phyloP scores from a whole-genome alignment of 64 coral and sea anemone species.

The Hydrozoanthus tunicans region DNA sequence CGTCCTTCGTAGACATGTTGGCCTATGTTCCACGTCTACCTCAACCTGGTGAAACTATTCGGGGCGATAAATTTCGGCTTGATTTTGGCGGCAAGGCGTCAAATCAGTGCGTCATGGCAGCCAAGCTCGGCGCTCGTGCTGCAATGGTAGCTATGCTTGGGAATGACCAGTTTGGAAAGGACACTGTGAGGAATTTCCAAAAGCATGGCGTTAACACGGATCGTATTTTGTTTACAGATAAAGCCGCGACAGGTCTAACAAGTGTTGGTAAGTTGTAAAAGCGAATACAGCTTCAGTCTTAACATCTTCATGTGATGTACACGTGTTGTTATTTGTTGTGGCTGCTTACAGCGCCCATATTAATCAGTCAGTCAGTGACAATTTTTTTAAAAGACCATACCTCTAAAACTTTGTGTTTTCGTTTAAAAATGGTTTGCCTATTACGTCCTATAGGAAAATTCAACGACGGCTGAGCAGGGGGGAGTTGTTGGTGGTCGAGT shows the following conservation, averaged over 20 bases:
- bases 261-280: conserved; percentile 73
- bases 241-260: conserved; percentile 81
- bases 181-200: conserved; percentile 81
- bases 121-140: conserved; percentile 83
- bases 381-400: too few relatives aligned
- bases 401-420: too few relatives aligned
- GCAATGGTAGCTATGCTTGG: conserved; percentile 85
- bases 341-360: not conserved
- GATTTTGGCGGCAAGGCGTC: conserved; percentile 94
- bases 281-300: not conserved
- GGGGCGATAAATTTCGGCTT: conserved; percentile 75
- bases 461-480: too few relatives aligned
- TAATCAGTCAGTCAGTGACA: too few relatives aligned
- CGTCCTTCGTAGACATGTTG: conserved; percentile 87
- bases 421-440: too few relatives aligned
- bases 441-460: too few relatives aligned
- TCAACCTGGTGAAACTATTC: conserved; percentile 72
- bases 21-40: conserved; percentile 74
- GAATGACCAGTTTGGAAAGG: conserved; percentile 83
- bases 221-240: conserved; percentile 64
- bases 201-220: conserved; percentile 80
- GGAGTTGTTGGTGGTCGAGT: too few relatives aligned
- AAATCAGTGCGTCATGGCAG: conserved; percentile 90
- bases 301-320: not conserved
- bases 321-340: not conserved